These are phyloP conservation scores for Caenorhabditis uteleia DNA, from an alignment of 2,888 invertebrate genomes.

Conservation along the genomic window DNA sequence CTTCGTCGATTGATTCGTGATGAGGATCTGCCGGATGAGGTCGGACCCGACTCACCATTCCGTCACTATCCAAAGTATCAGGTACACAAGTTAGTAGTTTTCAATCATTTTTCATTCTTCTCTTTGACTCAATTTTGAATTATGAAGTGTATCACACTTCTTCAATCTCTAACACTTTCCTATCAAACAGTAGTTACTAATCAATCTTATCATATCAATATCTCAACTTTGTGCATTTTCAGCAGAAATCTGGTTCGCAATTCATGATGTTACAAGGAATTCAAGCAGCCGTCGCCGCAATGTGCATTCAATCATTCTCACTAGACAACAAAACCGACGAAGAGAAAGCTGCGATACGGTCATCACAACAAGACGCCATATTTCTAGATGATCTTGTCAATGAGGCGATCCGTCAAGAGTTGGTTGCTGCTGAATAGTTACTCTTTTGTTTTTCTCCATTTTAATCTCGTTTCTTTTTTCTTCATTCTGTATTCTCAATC, in stretches of 20 bases:
- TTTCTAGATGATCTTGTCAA: constrained; percentile 31
- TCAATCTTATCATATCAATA: too few species aligned
- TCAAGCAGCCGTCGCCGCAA: constrained; percentile 35
- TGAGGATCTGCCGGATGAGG: constrained; percentile 50
- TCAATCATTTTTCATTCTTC: background rate
- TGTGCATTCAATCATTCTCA: constrained; percentile 34
- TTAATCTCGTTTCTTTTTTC: constrained; percentile 10
- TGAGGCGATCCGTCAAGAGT: constrained; percentile 32
- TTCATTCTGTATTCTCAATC: background rate
- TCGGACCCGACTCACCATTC: constrained; percentile 54
- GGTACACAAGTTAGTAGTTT: constrained; percentile 48
- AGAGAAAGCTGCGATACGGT: constrained; percentile 13
- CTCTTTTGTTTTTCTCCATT: background rate
- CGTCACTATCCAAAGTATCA: constrained; percentile 58
- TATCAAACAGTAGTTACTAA: too few species aligned
- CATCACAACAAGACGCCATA: constrained; percentile 10
- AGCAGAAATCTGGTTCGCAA: constrained; percentile 37
- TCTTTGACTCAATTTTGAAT: constrained; percentile 1
- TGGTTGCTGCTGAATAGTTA: constrained; percentile 32
- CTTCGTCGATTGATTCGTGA: constrained; percentile 48
- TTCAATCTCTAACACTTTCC: too few species aligned
- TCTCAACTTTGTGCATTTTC: constrained; percentile 19
- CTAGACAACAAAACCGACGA: constrained; percentile 23
- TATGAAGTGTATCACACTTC: too few species aligned
- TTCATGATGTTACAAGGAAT: constrained; percentile 37